Evolutionary conservation across 2,888 invertebrate species (phyloP).

Genomic region (Agriopis aurantiaria): DNA sequence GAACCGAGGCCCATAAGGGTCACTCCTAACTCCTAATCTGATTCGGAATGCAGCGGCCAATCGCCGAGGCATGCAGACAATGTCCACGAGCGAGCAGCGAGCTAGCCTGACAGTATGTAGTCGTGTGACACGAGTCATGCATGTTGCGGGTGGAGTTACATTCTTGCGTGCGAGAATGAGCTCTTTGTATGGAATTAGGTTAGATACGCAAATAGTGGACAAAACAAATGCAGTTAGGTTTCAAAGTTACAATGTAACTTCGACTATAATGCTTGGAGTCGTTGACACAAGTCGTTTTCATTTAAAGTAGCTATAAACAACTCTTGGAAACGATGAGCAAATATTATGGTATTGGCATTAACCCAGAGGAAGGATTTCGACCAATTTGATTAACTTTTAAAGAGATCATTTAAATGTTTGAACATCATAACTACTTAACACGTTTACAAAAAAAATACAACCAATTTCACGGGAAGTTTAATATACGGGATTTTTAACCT

Average conservation of each 20-base stretch:
- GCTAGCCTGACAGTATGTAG: slow-evolving; percentile 18
- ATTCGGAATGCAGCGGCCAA: slow-evolving; percentile 5
- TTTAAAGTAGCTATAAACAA: too few relatives aligned
- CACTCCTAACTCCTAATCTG: neutral
- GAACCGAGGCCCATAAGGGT: too few relatives aligned
- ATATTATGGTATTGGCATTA: too few relatives aligned
- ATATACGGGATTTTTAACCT: too few relatives aligned
- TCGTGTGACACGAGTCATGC: slow-evolving; percentile 20
- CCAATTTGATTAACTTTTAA: too few relatives aligned
- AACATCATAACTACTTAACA: too few relatives aligned
- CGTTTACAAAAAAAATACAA: too few relatives aligned
- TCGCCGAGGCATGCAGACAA: slow-evolving; percentile 15
- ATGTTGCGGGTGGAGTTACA: slow-evolving; percentile 10
- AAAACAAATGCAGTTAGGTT: neutral
- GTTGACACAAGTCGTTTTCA: neutral
- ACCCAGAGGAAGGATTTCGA: too few relatives aligned
- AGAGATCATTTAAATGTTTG: too few relatives aligned
- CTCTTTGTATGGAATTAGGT: slow-evolving; percentile 21
- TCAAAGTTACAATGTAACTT: neutral
- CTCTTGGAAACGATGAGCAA: too few relatives aligned
- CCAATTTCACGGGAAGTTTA: too few relatives aligned
- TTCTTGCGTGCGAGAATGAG: slow-evolving; percentile 16
- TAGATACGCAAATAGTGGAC: slow-evolving; percentile 1
- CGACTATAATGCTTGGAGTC: neutral
- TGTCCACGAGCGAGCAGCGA: slow-evolving; percentile 5